A percentile compares a stretch with the other conserved stretches of the same genome.
phyloP scores from a whole-genome alignment of 2,797 vertebrate genomes.

The Labroides dimidiatus region DNA sequence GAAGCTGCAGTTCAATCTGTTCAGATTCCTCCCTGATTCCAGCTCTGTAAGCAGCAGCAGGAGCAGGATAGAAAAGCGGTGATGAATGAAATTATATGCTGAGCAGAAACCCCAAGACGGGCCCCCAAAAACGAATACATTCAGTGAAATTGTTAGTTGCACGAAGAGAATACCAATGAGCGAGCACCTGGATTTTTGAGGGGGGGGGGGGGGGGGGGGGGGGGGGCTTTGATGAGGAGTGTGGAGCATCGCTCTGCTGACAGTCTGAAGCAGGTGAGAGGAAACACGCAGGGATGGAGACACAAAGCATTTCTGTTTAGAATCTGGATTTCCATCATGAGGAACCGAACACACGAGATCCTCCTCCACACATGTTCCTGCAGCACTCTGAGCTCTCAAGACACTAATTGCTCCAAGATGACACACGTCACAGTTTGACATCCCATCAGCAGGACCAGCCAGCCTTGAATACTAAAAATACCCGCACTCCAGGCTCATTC shows the following conservation, averaged over 20 bases:
- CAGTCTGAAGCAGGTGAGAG: too few relatives aligned
- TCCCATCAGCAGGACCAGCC: conserved; percentile 3
- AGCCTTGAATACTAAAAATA: conserved; percentile 4
- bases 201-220: too few relatives aligned
- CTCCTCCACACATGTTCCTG: neutral
- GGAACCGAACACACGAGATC: too few relatives aligned
- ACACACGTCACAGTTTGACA: conserved; percentile 26
- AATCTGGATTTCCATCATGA: too few relatives aligned
- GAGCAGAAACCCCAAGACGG: neutral
- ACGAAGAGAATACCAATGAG: conserved; percentile 11
- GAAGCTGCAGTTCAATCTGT: neutral
- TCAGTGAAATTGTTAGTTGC: neutral
- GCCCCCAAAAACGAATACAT: neutral
- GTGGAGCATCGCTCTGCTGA: conserved; percentile 3
- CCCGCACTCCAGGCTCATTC: conserved; percentile 8
- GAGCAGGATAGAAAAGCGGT: neutral
- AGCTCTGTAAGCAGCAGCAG: neutral
- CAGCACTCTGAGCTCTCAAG: neutral
- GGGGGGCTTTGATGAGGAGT: neutral
- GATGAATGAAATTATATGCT: neutral
- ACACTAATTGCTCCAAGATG: conserved; percentile 1
- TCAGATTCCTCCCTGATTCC: neutral
- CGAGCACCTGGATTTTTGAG: neutral
- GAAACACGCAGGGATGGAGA: neutral
- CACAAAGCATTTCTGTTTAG: neutral